These are phyloP conservation scores for Neocrepidodera transversa DNA, from an alignment of 2,888 invertebrate genomes.

Conservation along the genomic window DNA sequence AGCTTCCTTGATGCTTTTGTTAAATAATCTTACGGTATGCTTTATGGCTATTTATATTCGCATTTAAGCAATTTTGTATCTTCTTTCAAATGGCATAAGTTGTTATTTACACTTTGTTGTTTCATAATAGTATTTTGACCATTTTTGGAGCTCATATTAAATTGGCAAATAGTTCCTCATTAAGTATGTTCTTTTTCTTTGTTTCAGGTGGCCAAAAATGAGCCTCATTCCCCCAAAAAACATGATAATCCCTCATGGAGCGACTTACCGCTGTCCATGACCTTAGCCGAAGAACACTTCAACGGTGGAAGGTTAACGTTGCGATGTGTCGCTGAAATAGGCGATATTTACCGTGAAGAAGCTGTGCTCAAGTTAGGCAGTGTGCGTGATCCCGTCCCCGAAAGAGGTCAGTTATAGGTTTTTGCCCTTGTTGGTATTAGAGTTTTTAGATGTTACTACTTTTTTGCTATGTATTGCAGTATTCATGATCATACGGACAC, in stretches of 20 bases:
- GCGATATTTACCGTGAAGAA: constrained; percentile 72
- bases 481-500: no score
- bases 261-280: constrained; percentile 66
- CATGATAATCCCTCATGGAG: constrained; percentile 64
- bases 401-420: constrained; percentile 72
- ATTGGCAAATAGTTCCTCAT: no score
- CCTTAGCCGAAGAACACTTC: constrained; percentile 67
- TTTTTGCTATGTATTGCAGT: no score
- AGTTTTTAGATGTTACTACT: no score
- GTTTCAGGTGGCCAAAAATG: constrained; percentile 53
- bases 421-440: no score
- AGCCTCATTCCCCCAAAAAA: constrained; percentile 61
- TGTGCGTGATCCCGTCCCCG: constrained; percentile 78
- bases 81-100: background rate
- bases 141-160: no score
- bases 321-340: constrained; percentile 75
- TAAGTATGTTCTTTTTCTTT: no score
- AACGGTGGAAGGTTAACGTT: constrained; percentile 70
- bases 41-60: no score
- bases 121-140: background rate
- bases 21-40: constrained; percentile 80
- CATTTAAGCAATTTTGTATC: no score
- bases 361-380: constrained; percentile 75
- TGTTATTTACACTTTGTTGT: background rate
- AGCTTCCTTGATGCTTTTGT: constrained; percentile 75